Evolutionary conservation across 2,888 invertebrate genomes (phyloP).

Genomic region (Elmis aenea): DNA sequence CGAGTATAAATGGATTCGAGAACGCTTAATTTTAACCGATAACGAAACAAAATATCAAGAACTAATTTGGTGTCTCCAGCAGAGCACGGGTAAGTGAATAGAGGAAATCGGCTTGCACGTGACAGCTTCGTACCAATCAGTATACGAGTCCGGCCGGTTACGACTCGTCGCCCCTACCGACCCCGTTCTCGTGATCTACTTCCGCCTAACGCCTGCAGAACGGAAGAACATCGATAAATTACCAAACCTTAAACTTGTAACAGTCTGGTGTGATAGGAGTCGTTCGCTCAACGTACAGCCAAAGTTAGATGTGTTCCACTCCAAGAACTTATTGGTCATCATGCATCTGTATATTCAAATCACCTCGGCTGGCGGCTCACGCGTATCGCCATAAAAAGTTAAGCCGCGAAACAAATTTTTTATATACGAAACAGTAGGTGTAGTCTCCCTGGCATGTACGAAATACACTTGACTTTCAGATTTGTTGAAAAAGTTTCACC

Average conservation of each 20-base stretch:
- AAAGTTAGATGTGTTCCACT: conserved; percentile 13
- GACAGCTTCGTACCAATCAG: conserved; percentile 21
- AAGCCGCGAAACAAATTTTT: conserved; percentile 13
- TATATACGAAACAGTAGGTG: conserved; percentile 9
- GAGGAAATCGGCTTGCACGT: conserved; percentile 18
- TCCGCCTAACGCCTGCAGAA: conserved; percentile 16
- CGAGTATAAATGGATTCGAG: too few relatives aligned
- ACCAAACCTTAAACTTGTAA: conserved; percentile 21
- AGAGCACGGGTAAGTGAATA: conserved; percentile 16
- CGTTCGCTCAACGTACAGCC: conserved; percentile 14
- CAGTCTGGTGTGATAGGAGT: conserved; percentile 20
- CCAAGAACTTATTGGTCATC: conserved; percentile 11
- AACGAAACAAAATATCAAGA: too few relatives aligned
- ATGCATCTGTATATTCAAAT: conserved; percentile 16
- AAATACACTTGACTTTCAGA: conserved; percentile 32
- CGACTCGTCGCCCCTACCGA: conserved; percentile 19
- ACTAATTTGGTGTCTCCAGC: conserved; percentile 8
- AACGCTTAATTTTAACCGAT: too few relatives aligned
- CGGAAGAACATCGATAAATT: conserved; percentile 25
- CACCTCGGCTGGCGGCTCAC: conserved; percentile 14
- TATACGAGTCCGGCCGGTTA: conserved; percentile 16
- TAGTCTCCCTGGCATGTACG: conserved; percentile 11
- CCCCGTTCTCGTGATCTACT: conserved; percentile 20
- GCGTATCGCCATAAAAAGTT: conserved; percentile 17
- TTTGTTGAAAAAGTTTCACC: conserved; percentile 30